Conservation (phyloP, 1,140 invertebrate species). For the Leguminivora glycinivorella region DNA sequence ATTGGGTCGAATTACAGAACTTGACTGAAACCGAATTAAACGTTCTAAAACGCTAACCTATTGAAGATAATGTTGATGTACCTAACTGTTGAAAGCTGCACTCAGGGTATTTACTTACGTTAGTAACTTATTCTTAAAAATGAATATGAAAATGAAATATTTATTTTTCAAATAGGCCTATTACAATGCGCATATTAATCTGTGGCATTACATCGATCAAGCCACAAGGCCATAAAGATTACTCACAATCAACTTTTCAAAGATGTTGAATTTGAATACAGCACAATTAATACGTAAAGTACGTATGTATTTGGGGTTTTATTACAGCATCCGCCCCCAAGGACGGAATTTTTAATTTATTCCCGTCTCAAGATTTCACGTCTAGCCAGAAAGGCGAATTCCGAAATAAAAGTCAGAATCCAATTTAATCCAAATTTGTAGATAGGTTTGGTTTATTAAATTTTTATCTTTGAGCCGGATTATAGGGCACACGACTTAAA, state of each 20-base stretch:
- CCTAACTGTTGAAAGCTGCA: no score
- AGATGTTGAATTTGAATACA: slow-evolving; percentile 27
- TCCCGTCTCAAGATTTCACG: slow-evolving; percentile 8
- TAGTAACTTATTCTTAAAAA: no score
- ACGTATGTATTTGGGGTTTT: slow-evolving; percentile 23
- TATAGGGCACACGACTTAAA: background rate
- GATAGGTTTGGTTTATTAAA: background rate
- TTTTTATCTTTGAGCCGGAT: background rate
- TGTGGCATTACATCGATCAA: no score
- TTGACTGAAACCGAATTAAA: no score
- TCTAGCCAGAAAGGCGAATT: slow-evolving; percentile 1
- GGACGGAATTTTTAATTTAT: slow-evolving; percentile 12
- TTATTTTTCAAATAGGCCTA: no score
- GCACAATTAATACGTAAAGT: slow-evolving; percentile 19
- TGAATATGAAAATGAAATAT: no score
- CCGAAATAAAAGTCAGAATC: slow-evolving; percentile 3
- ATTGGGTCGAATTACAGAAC: no score
- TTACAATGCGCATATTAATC: no score
- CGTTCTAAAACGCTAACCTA: no score
- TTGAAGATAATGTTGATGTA: no score
- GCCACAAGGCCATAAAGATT: background rate
- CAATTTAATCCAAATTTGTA: background rate
- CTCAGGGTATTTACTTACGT: no score
- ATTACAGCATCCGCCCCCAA: slow-evolving; percentile 1
- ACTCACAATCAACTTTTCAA: slow-evolving; percentile 19